Evolutionary conservation across 2,797 vertebrate genomes (phyloP), one percentile per base, ranked within the genome.

Genomic region (Champsocephalus gunnari): DNA sequence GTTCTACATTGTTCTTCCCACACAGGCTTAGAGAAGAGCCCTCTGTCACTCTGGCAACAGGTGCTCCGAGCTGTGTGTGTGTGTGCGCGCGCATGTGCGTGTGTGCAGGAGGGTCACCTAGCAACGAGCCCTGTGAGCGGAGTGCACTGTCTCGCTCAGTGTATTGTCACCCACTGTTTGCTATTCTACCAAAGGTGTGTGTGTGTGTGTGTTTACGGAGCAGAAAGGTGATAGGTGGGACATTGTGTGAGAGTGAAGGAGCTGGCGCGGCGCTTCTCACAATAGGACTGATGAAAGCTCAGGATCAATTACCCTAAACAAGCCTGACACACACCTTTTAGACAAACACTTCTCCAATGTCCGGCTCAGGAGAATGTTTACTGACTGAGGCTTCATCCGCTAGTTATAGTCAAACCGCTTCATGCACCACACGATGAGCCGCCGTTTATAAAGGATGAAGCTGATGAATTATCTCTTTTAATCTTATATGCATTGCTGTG

Each of bases 1-100:
- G 45, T 64, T 57, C 44, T 54, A 54, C 62, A 58, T 73, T 88
- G 85, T 88, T 76, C 54, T 70, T 81, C 63, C 59, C 71, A 66
- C 51, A 66, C 78, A 67, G 1, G 43, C 62, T 75, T 77, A 80
- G 80, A 86, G 87, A 91, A 55, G 61, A 80, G 83, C 63, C 34
- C 51, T 59, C 60, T 60, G 86, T 92, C 82, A n/a, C 85, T 87
- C 71, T 79, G 85, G 85, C 87, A 92, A 91, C 92, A 89, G 87
- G 89, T 93, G 89, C 81, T 82, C 58, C 74, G 28, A 34, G 65
- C 80, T 86, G 60, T 14, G 62, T 9, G 60, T 38, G 57, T 13
- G 53, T 75, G 43, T 49, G 50, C 7, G 47, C 12, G 32, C n/a
- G 61, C 21, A 28, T 44, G 43, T 28, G 28, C 4, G 28, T 28